A percentile compares a stretch with the other conserved stretches of the same genome.
Evolutionary conservation across 2,888 invertebrate genomes (phyloP).

Genomic region (Drosophila greeni): DNA sequence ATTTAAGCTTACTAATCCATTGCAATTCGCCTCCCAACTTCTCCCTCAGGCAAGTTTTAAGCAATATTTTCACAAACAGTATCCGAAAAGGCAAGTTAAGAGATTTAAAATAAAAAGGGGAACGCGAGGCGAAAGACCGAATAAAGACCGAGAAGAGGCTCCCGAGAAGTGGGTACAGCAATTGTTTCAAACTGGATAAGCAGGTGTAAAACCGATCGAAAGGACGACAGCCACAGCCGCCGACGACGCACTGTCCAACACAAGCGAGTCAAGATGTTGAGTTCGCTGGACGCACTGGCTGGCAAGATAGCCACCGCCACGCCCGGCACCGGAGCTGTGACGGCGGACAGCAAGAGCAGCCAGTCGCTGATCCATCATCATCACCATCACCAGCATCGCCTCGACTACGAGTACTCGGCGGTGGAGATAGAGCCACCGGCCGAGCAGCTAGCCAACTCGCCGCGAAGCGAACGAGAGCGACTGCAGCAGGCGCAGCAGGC

Average conservation of each 20-base stretch:
- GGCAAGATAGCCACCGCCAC: constrained; percentile 86
- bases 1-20: constrained; percentile 71
- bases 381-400: constrained; percentile 44
- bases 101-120: background rate
- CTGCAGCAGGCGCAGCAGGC: constrained; percentile 67
- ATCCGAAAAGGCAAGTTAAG: constrained; percentile 12
- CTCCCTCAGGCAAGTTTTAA: constrained; percentile 75
- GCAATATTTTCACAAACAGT: constrained; percentile 39
- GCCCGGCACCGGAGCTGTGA: constrained; percentile 82
- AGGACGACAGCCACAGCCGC: background rate
- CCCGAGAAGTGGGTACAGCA: background rate
- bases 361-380: constrained; percentile 60
- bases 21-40: constrained; percentile 65
- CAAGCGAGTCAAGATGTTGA: constrained; percentile 83
- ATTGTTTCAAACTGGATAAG: background rate
- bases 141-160: background rate
- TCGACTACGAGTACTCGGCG: constrained; percentile 70
- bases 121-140: background rate
- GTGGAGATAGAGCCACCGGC: constrained; percentile 65
- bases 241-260: background rate
- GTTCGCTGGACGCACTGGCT: constrained; percentile 92
- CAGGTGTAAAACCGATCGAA: background rate
- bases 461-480: constrained; percentile 58
- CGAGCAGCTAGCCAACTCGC: constrained; percentile 65
- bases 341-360: constrained; percentile 68